Percentiles rank a stretch among this genome's conserved stretches.
Conservation (phyloP, 2,888 invertebrate species). For the Scelioninae gen. 1 region DNA sequence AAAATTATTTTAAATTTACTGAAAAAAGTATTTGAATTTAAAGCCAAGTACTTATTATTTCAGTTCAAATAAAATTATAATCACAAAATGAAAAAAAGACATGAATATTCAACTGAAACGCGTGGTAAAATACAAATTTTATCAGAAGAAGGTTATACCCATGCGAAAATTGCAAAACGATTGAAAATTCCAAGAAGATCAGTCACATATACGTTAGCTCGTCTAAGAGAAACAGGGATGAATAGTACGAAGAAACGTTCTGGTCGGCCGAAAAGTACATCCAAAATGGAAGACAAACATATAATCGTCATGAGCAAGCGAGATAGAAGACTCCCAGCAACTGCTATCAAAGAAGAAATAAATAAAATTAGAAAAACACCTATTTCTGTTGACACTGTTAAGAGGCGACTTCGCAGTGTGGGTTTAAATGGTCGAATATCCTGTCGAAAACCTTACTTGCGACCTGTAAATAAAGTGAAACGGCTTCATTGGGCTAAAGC, state of each 20-base stretch:
- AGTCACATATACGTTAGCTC: constrained; percentile 18
- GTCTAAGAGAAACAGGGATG: constrained; percentile 14
- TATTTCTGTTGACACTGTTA: constrained; percentile 31
- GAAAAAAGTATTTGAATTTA: neutral
- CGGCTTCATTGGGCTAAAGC: constrained; percentile 61
- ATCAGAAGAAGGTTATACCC: constrained; percentile 32
- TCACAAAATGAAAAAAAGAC: constrained; percentile 9
- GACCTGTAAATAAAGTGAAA: constrained; percentile 39
- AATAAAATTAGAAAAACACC: constrained; percentile 42
- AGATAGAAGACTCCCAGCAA: constrained; percentile 20
- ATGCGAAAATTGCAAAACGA: constrained; percentile 32
- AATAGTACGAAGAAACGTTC: constrained; percentile 20
- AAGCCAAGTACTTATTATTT: neutral
- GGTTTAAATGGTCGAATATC: constrained; percentile 27
- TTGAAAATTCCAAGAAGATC: constrained; percentile 30
- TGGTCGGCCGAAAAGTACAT: constrained; percentile 9
- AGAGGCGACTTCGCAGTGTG: constrained; percentile 8
- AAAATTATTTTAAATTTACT: neutral
- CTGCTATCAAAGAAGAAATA: constrained; percentile 22
- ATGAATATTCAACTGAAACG: constrained; percentile 13
- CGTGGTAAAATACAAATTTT: constrained; percentile 31
- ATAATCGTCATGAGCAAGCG: constrained; percentile 28
- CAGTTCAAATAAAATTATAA: neutral
- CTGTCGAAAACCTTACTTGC: constrained; percentile 29
- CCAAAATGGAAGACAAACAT: constrained; percentile 10